Conservation (phyloP, 2,888 invertebrate species). For the Endomychus coccineus region DNA sequence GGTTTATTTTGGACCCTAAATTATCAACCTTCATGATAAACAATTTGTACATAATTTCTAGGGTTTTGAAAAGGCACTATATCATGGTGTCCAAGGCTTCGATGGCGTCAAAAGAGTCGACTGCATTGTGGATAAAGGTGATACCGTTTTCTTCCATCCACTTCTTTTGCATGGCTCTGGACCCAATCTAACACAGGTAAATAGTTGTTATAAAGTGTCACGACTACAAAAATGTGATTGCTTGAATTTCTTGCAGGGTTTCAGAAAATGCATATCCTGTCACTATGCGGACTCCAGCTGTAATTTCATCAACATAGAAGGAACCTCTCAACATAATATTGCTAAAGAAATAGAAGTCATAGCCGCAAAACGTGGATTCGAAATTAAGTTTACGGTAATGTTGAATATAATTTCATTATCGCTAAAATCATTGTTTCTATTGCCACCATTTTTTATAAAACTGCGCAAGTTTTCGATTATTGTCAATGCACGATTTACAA, state of each 20-base stretch:
- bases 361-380: no score
- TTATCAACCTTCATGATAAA: no score
- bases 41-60: conserved; percentile 26
- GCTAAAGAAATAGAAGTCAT: conserved; percentile 54
- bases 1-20: no score
- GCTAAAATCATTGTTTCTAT: no score
- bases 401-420: no score
- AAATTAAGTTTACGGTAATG: no score
- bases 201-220: not conserved
- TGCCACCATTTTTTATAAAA: no score
- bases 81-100: conserved; percentile 52
- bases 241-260: no score
- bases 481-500: no score
- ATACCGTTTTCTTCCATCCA: conserved; percentile 84
- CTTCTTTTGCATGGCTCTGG: conserved; percentile 82
- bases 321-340: conserved; percentile 58
- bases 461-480: no score
- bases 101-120: conserved; percentile 22
- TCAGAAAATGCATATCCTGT: conserved; percentile 72
- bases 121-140: conserved; percentile 84
- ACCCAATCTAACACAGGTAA: conserved; percentile 61
- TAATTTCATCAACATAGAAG: conserved; percentile 58
- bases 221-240: not conserved
- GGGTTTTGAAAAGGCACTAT: conserved; percentile 8
- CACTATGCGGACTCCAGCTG: conserved; percentile 72